These are phyloP conservation scores for Leuciscus waleckii DNA, from an alignment of 2,797 vertebrate species.

Conservation along the genomic window DNA sequence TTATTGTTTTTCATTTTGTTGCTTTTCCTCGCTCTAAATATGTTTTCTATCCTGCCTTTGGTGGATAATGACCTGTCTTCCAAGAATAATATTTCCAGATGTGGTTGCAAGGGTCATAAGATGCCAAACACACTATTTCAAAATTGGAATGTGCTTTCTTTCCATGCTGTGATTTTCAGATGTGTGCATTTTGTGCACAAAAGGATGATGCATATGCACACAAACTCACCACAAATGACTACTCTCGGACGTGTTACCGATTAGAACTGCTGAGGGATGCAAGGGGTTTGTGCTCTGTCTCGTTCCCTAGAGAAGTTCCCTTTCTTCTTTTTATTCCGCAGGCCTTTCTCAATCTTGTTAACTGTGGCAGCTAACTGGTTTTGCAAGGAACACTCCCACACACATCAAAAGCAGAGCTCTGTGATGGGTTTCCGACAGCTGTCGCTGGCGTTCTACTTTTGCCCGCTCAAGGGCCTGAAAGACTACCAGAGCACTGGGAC, in stretches of 20 bases:
- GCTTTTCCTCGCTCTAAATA: conserved; percentile 56
- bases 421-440: conserved; percentile 53
- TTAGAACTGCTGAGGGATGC: conserved; percentile 73
- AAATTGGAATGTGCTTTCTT: conserved; percentile 66
- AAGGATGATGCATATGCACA: conserved; percentile 62
- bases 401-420: conserved; percentile 62
- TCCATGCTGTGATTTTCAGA: conserved; percentile 59
- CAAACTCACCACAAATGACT: conserved; percentile 64
- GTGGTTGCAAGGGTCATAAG: conserved; percentile 72
- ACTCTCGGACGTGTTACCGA: conserved; percentile 65
- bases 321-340: conserved; percentile 37
- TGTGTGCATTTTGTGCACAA: conserved; percentile 60
- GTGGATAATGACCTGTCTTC: conserved; percentile 73
- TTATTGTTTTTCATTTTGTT: conserved; percentile 63
- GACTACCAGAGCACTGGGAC: conserved; percentile 39
- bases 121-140: conserved; percentile 73
- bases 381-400: conserved; percentile 50
- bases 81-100: conserved; percentile 81
- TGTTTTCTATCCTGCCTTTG: conserved; percentile 63
- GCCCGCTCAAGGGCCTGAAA: conserved; percentile 46
- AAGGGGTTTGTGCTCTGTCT: conserved; percentile 46
- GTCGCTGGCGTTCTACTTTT: conserved; percentile 53
- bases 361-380: conserved; percentile 51
- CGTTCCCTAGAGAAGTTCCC: background rate
- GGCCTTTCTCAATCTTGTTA: conserved; percentile 56